Conservation (phyloP, 2,113 vertebrate genomes). For the Cyanoderma ruficeps region DNA sequence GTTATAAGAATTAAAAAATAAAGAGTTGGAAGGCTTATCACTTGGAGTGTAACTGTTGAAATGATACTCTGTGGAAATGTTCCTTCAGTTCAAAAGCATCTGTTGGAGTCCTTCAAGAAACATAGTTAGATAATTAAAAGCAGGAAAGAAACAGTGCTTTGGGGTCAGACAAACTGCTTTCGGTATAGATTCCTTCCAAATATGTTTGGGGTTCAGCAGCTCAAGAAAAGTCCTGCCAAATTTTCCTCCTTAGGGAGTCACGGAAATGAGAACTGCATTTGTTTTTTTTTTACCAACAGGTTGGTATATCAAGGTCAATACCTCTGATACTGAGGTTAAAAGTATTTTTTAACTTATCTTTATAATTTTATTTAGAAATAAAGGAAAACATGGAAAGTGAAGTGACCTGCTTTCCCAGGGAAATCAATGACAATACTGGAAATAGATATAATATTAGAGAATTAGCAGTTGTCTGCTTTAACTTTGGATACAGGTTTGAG, state of each 20-base stretch:
- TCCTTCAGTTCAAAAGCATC: neutral
- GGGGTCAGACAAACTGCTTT: neutral
- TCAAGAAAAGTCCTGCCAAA: neutral
- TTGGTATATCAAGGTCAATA: neutral
- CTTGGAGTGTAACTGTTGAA: neutral
- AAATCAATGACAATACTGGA: neutral
- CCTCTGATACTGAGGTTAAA: neutral
- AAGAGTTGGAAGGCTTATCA: neutral
- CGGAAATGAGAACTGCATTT: neutral
- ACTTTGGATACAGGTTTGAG: neutral
- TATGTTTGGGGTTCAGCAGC: neutral
- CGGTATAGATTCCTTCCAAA: neutral
- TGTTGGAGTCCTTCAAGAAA: conserved; percentile 22
- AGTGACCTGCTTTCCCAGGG: neutral
- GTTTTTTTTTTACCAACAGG: neutral
- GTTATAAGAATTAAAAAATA: conserved; percentile 25
- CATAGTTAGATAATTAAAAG: neutral
- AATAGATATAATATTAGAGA: neutral
- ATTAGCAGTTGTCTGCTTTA: neutral
- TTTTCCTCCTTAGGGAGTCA: neutral
- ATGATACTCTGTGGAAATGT: neutral
- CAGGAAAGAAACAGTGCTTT: neutral
- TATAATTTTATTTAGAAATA: neutral
- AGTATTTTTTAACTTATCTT: neutral
- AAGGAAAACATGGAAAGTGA: neutral